These are phyloP conservation scores for Protomyctophum bolini DNA, from an alignment of 2,113 vertebrate genomes.

Conservation along the genomic window DNA sequence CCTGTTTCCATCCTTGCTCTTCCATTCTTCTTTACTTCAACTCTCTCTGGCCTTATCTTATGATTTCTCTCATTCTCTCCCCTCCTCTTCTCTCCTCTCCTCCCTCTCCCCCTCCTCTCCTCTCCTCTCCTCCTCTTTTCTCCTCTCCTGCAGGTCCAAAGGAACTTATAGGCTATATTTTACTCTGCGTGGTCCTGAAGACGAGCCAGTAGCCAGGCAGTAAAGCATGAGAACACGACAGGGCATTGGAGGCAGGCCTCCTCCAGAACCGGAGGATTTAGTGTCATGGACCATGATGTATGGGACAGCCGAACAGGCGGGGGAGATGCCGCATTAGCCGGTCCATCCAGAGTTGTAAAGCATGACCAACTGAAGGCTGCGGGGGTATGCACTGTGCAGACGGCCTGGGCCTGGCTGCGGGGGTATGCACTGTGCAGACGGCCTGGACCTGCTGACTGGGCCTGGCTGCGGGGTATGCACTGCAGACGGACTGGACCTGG, in stretches of 20 bases:
- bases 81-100: no score
- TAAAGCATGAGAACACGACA: slow-evolving; percentile 58
- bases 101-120: slow-evolving; percentile 1
- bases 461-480: no score
- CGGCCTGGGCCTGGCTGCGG: no score
- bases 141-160: slow-evolving; percentile 3
- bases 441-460: no score
- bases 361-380: slow-evolving; percentile 22
- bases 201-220: slow-evolving; percentile 41
- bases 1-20: background rate
- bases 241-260: slow-evolving; percentile 44
- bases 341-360: slow-evolving; percentile 58
- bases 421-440: no score
- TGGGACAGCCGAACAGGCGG: slow-evolving; percentile 47
- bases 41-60: no score
- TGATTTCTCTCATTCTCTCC: no score
- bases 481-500: slow-evolving; percentile 33
- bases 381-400: no score
- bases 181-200: slow-evolving; percentile 32
- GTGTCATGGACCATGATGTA: slow-evolving; percentile 49
- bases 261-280: slow-evolving; percentile 47
- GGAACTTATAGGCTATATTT: slow-evolving; percentile 24
- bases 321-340: slow-evolving; percentile 44
- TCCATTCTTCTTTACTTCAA: no score
- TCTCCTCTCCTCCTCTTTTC: background rate